These are phyloP conservation scores for Bradypodion pumilum DNA, from an alignment of 2,797 vertebrate species.

Conservation along the genomic window DNA sequence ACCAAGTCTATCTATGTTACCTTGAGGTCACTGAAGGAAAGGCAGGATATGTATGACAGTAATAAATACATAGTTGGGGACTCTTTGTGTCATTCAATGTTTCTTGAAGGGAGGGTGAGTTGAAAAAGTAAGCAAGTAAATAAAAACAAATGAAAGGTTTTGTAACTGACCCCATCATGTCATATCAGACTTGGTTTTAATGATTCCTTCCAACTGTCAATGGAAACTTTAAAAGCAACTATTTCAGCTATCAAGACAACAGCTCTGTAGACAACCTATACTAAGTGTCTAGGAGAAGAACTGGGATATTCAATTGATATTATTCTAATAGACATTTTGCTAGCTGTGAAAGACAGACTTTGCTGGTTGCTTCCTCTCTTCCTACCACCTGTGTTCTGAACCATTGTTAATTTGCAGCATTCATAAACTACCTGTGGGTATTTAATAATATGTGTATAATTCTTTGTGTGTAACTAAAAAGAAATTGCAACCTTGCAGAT, in stretches of 20 bases:
- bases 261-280: constrained; percentile 26
- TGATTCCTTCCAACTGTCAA: constrained; percentile 10
- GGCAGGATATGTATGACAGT: too few relatives aligned
- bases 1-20: background rate
- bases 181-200: constrained; percentile 15
- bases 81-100: background rate
- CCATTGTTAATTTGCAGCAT: constrained; percentile 36
- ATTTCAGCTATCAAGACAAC: constrained; percentile 25
- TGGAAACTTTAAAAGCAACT: constrained; percentile 33
- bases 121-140: background rate
- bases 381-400: constrained; percentile 42
- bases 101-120: background rate
- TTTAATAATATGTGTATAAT: constrained; percentile 61
- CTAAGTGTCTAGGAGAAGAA: constrained; percentile 25
- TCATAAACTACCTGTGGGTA: constrained; percentile 48
- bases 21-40: background rate
- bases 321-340: constrained; percentile 41
- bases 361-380: constrained; percentile 21
- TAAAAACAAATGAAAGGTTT: background rate
- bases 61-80: background rate
- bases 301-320: constrained; percentile 15
- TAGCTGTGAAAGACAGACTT: constrained; percentile 38
- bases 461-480: constrained; percentile 29
- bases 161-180: background rate
- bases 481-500: background rate